phyloP scores from a whole-genome alignment of 2,888 invertebrate genomes.

The Poecilus cupreus region DNA sequence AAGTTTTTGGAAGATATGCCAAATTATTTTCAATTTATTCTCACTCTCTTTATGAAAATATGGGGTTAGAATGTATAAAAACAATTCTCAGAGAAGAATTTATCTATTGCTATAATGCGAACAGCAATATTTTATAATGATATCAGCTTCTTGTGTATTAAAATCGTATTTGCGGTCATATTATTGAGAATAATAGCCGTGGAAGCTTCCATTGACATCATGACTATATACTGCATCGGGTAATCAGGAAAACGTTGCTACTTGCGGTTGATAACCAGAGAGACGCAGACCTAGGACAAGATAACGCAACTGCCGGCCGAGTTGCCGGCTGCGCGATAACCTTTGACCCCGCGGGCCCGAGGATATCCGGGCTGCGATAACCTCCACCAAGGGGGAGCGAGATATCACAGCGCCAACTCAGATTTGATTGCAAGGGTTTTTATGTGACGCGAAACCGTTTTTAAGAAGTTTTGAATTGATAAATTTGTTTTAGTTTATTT shows the following conservation, averaged over 20 bases:
- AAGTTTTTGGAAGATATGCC: too few species aligned
- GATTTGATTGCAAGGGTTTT: constrained; percentile 1
- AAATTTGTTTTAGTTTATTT: not conserved
- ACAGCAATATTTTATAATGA: not conserved
- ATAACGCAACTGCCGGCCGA: not conserved
- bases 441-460: not conserved
- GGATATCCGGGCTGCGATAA: constrained; percentile 37
- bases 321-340: constrained; percentile 3
- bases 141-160: too few species aligned
- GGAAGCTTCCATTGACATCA: not conserved
- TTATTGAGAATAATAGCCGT: too few species aligned
- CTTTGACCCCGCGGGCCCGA: constrained; percentile 1
- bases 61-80: too few species aligned
- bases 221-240: not conserved
- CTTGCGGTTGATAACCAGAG: not conserved
- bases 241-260: constrained; percentile 27
- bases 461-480: not conserved
- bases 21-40: too few species aligned
- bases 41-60: too few species aligned
- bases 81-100: too few species aligned
- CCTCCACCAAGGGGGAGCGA: constrained; percentile 8
- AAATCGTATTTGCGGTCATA: too few species aligned
- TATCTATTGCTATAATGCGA: too few species aligned
- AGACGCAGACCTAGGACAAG: constrained; percentile 42
- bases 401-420: not conserved